Evolutionary conservation across 2,113 vertebrate genomes (phyloP).

Genomic region (Xenotilapia caudafasciata): DNA sequence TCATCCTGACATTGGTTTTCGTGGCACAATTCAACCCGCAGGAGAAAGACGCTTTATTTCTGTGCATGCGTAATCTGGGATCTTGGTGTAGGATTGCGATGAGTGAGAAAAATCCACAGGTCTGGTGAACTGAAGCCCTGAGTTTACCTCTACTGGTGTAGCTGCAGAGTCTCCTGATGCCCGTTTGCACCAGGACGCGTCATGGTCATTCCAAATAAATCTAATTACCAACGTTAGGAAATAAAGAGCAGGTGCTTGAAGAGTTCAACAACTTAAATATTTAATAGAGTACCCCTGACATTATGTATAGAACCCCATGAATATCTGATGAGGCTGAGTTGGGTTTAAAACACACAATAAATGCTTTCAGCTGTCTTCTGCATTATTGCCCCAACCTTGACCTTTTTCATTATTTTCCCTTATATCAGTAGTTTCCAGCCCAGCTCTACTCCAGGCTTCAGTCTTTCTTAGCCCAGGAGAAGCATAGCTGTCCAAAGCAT

Average conservation of each 20-base stretch:
- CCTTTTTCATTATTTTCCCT: neutral
- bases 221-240: neutral
- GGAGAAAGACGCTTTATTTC: neutral
- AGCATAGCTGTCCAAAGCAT: conserved; percentile 47
- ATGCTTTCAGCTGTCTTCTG: neutral
- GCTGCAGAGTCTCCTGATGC: neutral
- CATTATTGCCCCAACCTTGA: neutral
- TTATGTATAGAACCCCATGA: neutral
- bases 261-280: neutral
- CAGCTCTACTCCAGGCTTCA: neutral
- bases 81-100: neutral
- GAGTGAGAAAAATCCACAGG: neutral
- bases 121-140: neutral
- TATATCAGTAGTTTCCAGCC: neutral
- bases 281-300: neutral
- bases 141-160: neutral
- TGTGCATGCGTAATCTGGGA: neutral
- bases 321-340: neutral
- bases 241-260: neutral
- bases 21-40: neutral
- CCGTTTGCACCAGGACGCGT: neutral
- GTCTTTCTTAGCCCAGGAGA: neutral
- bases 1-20: neutral
- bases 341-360: neutral
- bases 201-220: neutral